These are phyloP conservation scores for Burhinus bistriatus DNA, from an alignment of 2,113 vertebrate species.

Conservation along the genomic window DNA sequence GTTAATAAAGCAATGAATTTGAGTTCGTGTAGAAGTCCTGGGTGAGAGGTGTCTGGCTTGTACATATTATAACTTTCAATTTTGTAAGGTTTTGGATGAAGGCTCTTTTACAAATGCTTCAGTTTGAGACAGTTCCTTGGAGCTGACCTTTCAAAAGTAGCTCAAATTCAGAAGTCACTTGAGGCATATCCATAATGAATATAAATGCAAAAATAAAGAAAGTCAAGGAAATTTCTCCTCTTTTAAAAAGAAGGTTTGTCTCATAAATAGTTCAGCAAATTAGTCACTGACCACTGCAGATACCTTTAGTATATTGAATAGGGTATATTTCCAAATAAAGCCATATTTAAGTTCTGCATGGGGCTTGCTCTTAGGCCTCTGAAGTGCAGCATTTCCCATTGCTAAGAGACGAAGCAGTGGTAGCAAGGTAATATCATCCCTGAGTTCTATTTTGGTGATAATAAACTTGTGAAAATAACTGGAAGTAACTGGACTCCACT, in stretches of 20 bases:
- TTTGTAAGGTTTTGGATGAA: neutral
- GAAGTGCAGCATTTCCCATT: neutral
- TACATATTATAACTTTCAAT: neutral
- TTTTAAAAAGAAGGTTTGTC: neutral
- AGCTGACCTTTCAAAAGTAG: neutral
- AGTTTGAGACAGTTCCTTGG: neutral
- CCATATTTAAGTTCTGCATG: neutral
- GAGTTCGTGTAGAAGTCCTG: neutral
- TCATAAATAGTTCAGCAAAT: neutral
- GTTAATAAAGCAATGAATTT: neutral
- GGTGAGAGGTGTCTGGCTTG: neutral
- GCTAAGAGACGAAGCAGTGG: neutral
- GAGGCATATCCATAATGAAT: neutral
- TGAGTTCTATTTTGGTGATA: neutral
- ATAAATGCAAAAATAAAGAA: neutral
- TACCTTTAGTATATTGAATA: neutral
- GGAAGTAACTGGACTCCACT: neutral
- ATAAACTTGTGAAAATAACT: conserved; percentile 4
- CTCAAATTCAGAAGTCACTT: neutral
- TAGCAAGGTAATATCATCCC: neutral
- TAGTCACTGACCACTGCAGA: neutral
- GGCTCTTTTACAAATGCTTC: neutral
- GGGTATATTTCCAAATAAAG: neutral
- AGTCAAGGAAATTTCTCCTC: neutral
- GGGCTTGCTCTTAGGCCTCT: neutral